phyloP scores from a whole-genome alignment of 2,113 vertebrate genomes.

The Marcusenius ussheri region DNA sequence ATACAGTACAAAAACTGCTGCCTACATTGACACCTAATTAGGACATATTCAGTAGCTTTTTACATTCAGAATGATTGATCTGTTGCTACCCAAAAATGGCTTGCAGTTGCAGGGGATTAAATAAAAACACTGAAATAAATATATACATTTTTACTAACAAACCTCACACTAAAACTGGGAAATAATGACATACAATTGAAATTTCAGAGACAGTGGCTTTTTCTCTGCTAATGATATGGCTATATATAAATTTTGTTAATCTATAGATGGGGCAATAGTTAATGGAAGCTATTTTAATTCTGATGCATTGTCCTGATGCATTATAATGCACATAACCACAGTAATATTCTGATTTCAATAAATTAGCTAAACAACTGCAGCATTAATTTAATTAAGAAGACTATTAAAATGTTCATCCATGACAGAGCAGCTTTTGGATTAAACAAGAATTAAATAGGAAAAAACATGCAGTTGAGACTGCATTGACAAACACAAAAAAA shows the following conservation, averaged over 20 bases:
- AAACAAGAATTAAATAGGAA: background rate
- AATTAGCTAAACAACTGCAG: background rate
- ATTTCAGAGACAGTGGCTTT: background rate
- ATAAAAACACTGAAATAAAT: background rate
- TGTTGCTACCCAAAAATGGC: background rate
- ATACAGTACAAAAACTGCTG: background rate
- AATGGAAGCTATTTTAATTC: background rate
- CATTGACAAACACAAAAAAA: background rate
- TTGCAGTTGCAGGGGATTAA: background rate
- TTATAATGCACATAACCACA: background rate
- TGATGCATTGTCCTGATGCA: background rate
- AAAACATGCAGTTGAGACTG: background rate
- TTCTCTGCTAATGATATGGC: background rate
- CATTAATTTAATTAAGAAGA: background rate
- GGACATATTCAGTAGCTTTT: background rate
- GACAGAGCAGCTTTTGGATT: background rate
- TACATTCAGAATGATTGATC: background rate
- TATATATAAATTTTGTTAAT: background rate
- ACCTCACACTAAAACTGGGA: background rate
- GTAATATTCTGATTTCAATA: background rate
- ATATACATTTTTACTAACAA: background rate
- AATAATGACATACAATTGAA: background rate
- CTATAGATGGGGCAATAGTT: background rate
- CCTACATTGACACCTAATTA: background rate
- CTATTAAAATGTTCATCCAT: background rate